Evolutionary conservation across 2,797 vertebrate genomes (phyloP).

Genomic region (Sphaeramia orbicularis): DNA sequence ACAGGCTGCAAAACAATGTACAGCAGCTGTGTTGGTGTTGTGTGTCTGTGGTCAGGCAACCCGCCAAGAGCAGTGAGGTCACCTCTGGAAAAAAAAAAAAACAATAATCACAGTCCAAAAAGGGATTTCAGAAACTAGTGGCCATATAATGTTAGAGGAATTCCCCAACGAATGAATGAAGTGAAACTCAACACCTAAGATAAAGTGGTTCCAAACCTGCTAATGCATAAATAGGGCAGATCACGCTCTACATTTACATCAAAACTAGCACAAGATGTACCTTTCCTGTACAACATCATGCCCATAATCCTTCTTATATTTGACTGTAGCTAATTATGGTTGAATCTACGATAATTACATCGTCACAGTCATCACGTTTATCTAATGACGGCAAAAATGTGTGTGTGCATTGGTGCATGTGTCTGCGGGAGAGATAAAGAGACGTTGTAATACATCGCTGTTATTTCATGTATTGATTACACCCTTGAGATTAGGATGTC

Average conservation of each 20-base stretch:
- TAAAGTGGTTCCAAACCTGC: constrained; percentile 27
- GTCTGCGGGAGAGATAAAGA: constrained; percentile 12
- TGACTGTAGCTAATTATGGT: constrained; percentile 63
- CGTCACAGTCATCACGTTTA: constrained; percentile 58
- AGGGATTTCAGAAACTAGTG: constrained; percentile 5
- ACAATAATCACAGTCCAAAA: constrained; percentile 12
- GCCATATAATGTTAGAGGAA: constrained; percentile 8
- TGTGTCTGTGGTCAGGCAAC: constrained; percentile 1
- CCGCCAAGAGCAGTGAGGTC: constrained; percentile 31
- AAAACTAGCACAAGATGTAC: constrained; percentile 49
- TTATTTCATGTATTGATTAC: constrained; percentile 40
- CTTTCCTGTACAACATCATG: constrained; percentile 4
- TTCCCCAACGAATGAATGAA: background rate
- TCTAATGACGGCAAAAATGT: constrained; percentile 63
- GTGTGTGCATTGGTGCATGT: constrained; percentile 30
- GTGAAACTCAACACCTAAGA: constrained; percentile 9
- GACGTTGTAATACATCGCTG: constrained; percentile 14
- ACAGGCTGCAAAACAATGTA: constrained; percentile 17
- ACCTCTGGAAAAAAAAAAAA: constrained; percentile 23
- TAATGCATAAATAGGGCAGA: constrained; percentile 36
- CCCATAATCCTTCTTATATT: constrained; percentile 44
- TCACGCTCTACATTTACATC: constrained; percentile 37
- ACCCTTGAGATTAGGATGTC: constrained; percentile 32
- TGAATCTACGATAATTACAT: constrained; percentile 76
- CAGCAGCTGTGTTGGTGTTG: constrained; percentile 11